These are phyloP conservation scores for Drosophila tripunctata DNA, from an alignment of 2,888 invertebrate genomes.

Conservation along the genomic window DNA sequence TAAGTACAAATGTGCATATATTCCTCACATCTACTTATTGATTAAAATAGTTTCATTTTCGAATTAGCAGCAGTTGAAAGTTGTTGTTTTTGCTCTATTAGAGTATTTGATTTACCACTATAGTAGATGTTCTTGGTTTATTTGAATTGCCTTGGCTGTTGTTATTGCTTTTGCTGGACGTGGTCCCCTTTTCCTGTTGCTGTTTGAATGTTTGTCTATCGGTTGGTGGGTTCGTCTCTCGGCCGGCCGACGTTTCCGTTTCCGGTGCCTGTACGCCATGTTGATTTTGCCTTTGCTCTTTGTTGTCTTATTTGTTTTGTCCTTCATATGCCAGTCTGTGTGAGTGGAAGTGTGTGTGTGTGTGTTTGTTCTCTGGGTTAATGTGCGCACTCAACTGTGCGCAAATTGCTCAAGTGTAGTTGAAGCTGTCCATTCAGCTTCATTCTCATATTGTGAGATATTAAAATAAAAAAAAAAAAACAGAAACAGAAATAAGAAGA, in stretches of 20 bases:
- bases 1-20: too few species aligned
- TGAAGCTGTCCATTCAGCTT: slow-evolving; percentile 61
- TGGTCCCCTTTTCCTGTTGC: slow-evolving; percentile 45
- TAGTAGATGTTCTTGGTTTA: neutral
- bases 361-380: slow-evolving; percentile 66
- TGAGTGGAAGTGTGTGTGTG: slow-evolving; percentile 17
- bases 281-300: slow-evolving; percentile 65
- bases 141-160: slow-evolving; percentile 31
- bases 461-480: slow-evolving; percentile 22
- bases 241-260: slow-evolving; percentile 78
- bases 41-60: too few species aligned
- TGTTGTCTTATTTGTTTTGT: slow-evolving; percentile 54
- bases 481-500: neutral
- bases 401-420: slow-evolving; percentile 81
- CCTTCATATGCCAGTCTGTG: slow-evolving; percentile 15
- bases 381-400: slow-evolving; percentile 79
- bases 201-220: slow-evolving; percentile 67
- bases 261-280: slow-evolving; percentile 75
- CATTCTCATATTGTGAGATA: slow-evolving; percentile 34
- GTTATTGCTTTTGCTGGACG: slow-evolving; percentile 23
- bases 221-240: slow-evolving; percentile 49
- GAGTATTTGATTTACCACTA: slow-evolving; percentile 25
- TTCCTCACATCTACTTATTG: too few species aligned
- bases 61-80: too few species aligned
- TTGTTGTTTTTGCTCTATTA: neutral